Base-by-base conservation (phyloP, 1,140 invertebrate genomes). In the Sitobion miscanthi region DNA sequence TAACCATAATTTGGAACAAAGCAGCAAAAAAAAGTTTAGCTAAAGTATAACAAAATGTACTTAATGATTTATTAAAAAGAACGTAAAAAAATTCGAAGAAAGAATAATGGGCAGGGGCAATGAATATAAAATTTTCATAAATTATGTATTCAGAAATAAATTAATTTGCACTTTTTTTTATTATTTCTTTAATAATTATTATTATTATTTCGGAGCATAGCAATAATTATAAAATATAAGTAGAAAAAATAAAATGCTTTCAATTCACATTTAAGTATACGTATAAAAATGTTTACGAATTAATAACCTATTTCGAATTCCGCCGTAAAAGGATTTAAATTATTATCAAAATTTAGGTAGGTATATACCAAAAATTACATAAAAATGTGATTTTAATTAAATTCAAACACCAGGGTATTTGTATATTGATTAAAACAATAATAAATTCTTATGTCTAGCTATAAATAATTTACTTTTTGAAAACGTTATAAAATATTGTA, bases 21-120 rank as follows among this genome's bases (percentile, higher is more conserved):
- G 30, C 17, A 92, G 23, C 35, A 25, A 57, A 89, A 82, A 54
- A 89, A 89, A 54, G 49, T 89, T 89, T 35, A 89, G 23, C 23
- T 89, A 14, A 89, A 89, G 35, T 57, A 38, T n/a, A 89, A 89
- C 23, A 42, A 54, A 57, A 57, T 89, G 21, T 42, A 89, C 49
- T 57, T 89, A 89, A 23, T 54, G 88, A 89, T 57, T 57, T 89
- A 57, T 57, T 54, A 54, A 57, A 54, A 89, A 89, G 21, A 35
- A 89, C 20, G 49, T 38, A 57, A 38, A 89, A 89, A 89, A 57
- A 89, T 42, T 89, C 88, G 21, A 89, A 89, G 52, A 57, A 89
- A 57, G 21, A 89, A 89, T 89, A 89, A 89, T 89, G 49, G 35
- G 3, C 25, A 35, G 8, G 35, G 17, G 49, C 17, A 30, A 54